Evolutionary conservation across 2,888 invertebrate species (phyloP).

Genomic region (Diloba caeruleocephala): DNA sequence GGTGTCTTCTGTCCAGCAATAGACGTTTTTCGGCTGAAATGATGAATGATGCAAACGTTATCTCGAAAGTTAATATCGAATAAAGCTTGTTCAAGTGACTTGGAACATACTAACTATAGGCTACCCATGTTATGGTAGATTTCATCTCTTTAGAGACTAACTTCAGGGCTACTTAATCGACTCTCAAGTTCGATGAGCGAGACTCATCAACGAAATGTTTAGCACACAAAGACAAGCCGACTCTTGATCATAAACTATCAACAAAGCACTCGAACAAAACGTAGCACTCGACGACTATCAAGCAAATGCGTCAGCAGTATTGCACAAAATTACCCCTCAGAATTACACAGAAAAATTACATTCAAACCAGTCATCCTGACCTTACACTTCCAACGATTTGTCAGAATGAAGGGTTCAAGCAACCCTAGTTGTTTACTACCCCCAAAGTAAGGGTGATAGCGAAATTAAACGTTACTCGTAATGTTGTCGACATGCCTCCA

Average conservation of each 20-base stretch:
- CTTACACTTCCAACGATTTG: constrained; percentile 41
- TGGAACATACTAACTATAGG: not conserved
- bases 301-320: constrained; percentile 85
- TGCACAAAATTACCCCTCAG: constrained; percentile 78
- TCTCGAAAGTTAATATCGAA: too few species aligned
- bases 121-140: not conserved
- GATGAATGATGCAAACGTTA: too few species aligned
- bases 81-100: too few species aligned
- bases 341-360: constrained; percentile 77
- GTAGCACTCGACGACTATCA: constrained; percentile 74
- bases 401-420: constrained; percentile 48
- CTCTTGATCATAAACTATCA: constrained; percentile 83
- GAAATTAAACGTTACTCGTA: constrained; percentile 87
- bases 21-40: too few species aligned
- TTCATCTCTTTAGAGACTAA: not conserved
- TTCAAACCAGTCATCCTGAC: constrained; percentile 57
- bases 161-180: not conserved
- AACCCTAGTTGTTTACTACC: constrained; percentile 61
- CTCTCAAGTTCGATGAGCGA: constrained; percentile 3
- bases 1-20: too few species aligned
- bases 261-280: constrained; percentile 76
- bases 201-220: constrained; percentile 47
- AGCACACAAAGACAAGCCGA: constrained; percentile 51
- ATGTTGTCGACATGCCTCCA: constrained; percentile 88
- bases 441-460: constrained; percentile 69